Conservation (phyloP, 2,888 invertebrate species). For the Pharmacophagus antenor region DNA sequence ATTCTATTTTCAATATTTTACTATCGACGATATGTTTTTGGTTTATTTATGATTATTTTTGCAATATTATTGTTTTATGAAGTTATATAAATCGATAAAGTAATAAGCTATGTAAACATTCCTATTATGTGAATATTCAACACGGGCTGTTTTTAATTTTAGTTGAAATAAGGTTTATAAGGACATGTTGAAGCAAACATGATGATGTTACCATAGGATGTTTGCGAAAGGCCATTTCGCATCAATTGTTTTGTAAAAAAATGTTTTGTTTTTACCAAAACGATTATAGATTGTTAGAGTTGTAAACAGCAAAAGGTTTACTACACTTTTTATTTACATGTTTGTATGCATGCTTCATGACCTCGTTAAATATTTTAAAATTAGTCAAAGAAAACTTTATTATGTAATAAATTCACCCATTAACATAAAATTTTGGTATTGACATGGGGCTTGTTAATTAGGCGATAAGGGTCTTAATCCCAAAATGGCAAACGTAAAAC, state of each 20-base stretch:
- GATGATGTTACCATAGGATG: not conserved
- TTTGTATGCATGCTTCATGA: no score
- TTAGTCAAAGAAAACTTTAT: no score
- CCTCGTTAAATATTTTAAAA: no score
- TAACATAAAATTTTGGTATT: no score
- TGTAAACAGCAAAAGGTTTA: no score
- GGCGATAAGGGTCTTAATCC: no score
- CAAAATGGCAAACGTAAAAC: no score
- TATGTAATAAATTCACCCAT: no score
- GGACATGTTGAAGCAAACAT: not conserved
- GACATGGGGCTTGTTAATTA: no score
- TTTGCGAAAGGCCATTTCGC: not conserved
- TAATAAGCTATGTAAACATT: not conserved
- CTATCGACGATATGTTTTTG: not conserved
- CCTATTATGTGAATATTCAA: not conserved
- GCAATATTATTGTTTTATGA: not conserved
- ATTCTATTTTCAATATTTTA: constrained; percentile 1
- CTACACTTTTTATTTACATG: no score
- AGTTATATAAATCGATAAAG: no score
- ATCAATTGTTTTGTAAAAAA: not conserved
- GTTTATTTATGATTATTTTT: not conserved
- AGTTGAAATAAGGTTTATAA: not conserved
- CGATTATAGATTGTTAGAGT: no score
- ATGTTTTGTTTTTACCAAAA: not conserved
- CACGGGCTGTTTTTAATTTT: constrained; percentile 22